phyloP scores from a whole-genome alignment of 2,113 vertebrate genomes.

The Euleptes europaea region DNA sequence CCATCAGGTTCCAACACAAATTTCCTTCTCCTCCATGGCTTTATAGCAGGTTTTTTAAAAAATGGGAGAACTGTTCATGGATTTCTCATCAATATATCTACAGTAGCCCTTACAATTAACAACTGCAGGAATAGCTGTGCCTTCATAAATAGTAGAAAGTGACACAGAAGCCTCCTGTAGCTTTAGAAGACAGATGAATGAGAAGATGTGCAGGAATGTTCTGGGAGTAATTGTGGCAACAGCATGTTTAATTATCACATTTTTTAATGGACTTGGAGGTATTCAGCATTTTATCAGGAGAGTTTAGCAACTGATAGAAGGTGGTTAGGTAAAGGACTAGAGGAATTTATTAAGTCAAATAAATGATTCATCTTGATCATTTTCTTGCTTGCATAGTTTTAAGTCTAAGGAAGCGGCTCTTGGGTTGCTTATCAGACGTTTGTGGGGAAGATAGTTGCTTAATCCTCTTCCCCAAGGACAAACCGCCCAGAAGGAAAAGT shows the following conservation, averaged over 20 bases:
- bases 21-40: too few species aligned
- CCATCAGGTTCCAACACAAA: too few species aligned
- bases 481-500: not conserved
- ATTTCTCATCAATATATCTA: too few species aligned
- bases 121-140: not conserved
- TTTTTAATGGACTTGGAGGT: too few species aligned
- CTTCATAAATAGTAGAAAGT: not conserved
- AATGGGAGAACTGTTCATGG: too few species aligned
- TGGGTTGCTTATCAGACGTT: not conserved
- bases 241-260: not conserved
- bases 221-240: not conserved
- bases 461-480: not conserved
- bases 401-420: not conserved
- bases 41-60: too few species aligned
- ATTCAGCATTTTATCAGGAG: not conserved
- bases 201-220: not conserved
- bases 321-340: not conserved
- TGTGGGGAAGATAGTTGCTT: not conserved
- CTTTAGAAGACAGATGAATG: not conserved
- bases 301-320: not conserved
- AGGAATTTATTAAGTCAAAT: too few species aligned
- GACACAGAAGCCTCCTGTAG: not conserved
- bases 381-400: not conserved
- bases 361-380: not conserved
- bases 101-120: not conserved